Conservation (phyloP, 35 echinoderm and acorn worm genomes). For the Chiridota heheva region DNA sequence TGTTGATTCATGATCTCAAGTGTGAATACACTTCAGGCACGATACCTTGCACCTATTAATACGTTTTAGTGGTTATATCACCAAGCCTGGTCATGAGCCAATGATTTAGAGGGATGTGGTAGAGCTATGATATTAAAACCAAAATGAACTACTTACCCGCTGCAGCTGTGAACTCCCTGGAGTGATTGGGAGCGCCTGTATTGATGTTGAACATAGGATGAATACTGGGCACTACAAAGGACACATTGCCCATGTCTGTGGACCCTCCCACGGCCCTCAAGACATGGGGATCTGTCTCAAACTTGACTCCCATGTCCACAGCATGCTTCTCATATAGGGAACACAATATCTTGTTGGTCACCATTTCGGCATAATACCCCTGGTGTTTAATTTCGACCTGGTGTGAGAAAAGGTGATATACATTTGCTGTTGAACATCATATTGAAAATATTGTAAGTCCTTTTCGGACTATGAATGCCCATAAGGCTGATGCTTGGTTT, state of each 20-base stretch:
- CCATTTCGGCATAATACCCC: conserved; percentile 62
- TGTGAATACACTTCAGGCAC: too few relatives aligned
- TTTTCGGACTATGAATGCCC: too few relatives aligned
- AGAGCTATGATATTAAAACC: too few relatives aligned
- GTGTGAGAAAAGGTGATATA: too few relatives aligned
- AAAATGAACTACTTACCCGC: conserved; percentile 55
- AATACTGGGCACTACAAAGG: conserved; percentile 76
- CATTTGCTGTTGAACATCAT: too few relatives aligned
- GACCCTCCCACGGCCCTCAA: conserved; percentile 32
- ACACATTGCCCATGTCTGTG: conserved; percentile 83
- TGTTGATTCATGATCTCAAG: too few relatives aligned
- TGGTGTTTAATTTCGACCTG: conserved; percentile 39
- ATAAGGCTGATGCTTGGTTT: too few relatives aligned
- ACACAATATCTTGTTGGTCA: conserved; percentile 49
- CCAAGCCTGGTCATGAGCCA: too few relatives aligned
- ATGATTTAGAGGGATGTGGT: too few relatives aligned
- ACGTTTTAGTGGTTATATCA: too few relatives aligned
- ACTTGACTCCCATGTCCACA: conserved; percentile 38
- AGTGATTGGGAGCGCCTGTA: conserved; percentile 64
- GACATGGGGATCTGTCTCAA: background rate
- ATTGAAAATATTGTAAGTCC: too few relatives aligned
- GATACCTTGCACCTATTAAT: too few relatives aligned
- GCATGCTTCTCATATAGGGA: conserved; percentile 58
- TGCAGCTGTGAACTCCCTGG: conserved; percentile 57
- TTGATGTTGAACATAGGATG: conserved; percentile 70